Conservation (phyloP, 2,888 invertebrate species). For the Cylloceria caligata region DNA sequence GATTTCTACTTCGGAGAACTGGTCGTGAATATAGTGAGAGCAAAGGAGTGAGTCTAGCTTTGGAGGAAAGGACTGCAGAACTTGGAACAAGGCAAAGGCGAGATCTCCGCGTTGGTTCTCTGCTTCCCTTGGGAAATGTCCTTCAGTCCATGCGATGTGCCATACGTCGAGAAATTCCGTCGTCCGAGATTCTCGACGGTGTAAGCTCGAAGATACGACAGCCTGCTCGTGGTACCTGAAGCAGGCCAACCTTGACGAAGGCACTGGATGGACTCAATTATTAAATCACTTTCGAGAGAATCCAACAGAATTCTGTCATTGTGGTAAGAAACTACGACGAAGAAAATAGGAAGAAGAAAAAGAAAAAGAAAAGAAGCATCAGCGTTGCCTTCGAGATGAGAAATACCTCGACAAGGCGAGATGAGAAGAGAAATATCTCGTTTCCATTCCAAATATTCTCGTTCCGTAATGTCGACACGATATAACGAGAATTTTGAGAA, state of each 20-base stretch:
- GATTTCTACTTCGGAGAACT: slow-evolving; percentile 72
- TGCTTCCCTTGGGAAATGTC: slow-evolving; percentile 76
- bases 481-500: too few relatives aligned
- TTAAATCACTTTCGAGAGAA: slow-evolving; percentile 56
- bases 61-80: slow-evolving; percentile 52
- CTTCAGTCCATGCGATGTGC: slow-evolving; percentile 70
- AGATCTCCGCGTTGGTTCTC: slow-evolving; percentile 31
- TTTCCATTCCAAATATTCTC: too few relatives aligned
- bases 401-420: too few relatives aligned
- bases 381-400: too few relatives aligned
- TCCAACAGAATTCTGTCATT: background rate
- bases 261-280: slow-evolving; percentile 64
- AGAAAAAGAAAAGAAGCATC: slow-evolving; percentile 7
- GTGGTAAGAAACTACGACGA: background rate
- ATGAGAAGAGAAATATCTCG: too few relatives aligned
- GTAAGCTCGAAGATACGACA: slow-evolving; percentile 43
- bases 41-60: slow-evolving; percentile 24
- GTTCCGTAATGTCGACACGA: too few relatives aligned
- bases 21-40: slow-evolving; percentile 42
- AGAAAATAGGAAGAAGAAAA: background rate
- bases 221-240: background rate
- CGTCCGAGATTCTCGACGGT: slow-evolving; percentile 45
- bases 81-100: slow-evolving; percentile 66
- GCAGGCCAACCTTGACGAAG: slow-evolving; percentile 52
- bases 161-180: slow-evolving; percentile 68